Base-by-base conservation (phyloP, 2,888 invertebrate genomes). In the Pammene fasciana region DNA sequence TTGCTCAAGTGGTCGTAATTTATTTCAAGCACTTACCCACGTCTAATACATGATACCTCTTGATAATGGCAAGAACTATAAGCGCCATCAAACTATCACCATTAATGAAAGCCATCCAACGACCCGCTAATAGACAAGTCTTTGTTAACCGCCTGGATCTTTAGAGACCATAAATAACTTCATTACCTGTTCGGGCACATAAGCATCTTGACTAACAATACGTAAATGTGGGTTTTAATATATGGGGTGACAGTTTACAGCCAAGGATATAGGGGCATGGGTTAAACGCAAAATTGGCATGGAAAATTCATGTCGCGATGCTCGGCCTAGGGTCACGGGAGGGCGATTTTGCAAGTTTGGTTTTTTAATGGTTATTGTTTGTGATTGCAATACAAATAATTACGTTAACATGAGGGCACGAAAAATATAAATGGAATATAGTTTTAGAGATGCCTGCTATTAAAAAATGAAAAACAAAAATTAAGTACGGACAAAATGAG, bases 131-230 rank as follows among this genome's bases (percentile, higher is more conserved):
- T 70, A 70, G 65, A 46, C 60, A 54, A 59, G 70, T 70, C 70
- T 70, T 65, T 70, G 70, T 70, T 54, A 65, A 65, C 54, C 52
- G 68, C 46, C 41, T 41, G 59, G 65, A 66, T 66, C 61, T 60
- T 86, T 85, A 90, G 84, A 82, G 84, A 83, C 86, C 76, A 90
- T 91, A 90, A 91, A 91, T 90, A 89, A 90, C 81, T 82, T 83
- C 87, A 89, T 90, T 88, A 91, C 90, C 90, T 91, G 90, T 86
- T 86, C 85, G 82, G 85, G 86, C 78, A 81, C 82, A 75, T 80
- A 78, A 81, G 79, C 86, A 85, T 89, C 88, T 89, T 87, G 78
- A 80, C 80, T 87, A 86, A 90, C 90, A 90, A 90, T 88, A 88
- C 83, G 86, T 86, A 86, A 88, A 89, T 88, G 85, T 86, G 83